A percentile compares a stretch with the other conserved stretches of the same genome.
Evolutionary conservation across 2,888 invertebrate genomes (phyloP).

Genomic region (Calameuta idolon): DNA sequence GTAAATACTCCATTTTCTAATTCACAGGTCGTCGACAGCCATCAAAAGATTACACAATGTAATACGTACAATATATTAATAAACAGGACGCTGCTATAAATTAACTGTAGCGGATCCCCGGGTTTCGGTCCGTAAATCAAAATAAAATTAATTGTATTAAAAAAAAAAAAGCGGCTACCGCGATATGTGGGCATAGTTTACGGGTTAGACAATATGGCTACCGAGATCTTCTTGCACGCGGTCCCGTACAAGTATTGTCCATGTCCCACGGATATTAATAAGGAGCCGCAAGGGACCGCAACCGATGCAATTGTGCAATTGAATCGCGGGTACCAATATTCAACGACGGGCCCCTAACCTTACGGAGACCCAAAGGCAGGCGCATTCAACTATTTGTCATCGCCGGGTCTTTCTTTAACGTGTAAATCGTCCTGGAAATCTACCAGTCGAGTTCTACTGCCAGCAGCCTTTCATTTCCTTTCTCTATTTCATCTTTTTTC

Average conservation of each 20-base stretch:
- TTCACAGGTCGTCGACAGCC: neutral
- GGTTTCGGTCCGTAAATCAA: neutral
- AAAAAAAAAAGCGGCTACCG: neutral
- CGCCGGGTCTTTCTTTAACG: neutral
- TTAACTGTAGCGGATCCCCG: neutral
- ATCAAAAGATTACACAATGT: neutral
- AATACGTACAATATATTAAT: neutral
- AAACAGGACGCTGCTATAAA: neutral
- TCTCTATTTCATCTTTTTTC: constrained; percentile 14
- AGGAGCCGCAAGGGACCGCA: neutral
- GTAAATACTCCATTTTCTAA: neutral
- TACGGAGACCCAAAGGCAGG: neutral
- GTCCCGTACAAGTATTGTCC: neutral
- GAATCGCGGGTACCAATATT: neutral
- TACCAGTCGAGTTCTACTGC: neutral
- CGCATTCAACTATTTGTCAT: neutral
- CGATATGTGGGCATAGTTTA: neutral
- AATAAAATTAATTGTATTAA: neutral
- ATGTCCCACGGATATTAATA: neutral
- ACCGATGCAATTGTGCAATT: neutral
- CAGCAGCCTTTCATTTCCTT: neutral
- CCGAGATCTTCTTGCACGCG: neutral
- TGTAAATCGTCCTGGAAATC: neutral
- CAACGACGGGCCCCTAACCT: neutral
- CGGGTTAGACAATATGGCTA: neutral